Evolutionary conservation across 2,797 vertebrate species (phyloP).

Genomic region (Rhinogobio ventralis): DNA sequence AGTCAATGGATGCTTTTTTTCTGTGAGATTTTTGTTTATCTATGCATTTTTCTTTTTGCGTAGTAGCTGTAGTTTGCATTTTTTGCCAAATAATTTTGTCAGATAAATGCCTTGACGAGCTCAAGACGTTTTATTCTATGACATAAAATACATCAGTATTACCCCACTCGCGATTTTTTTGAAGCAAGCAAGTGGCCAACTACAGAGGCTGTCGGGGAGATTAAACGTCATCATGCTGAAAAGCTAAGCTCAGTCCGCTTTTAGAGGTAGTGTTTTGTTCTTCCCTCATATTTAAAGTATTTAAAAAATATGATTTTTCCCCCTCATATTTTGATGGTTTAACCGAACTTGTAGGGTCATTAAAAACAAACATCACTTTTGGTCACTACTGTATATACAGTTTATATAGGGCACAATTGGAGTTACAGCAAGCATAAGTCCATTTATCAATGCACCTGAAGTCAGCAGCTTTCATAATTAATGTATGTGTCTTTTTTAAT

Average conservation of each 20-base stretch:
- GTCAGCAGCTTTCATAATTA: conserved; percentile 64
- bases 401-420: not conserved
- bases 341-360: not conserved
- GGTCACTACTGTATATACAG: not conserved
- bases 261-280: not conserved
- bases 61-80: not conserved
- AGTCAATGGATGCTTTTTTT: no score
- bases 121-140: no score
- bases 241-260: no score
- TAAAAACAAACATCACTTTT: not conserved
- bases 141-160: no score
- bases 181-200: no score
- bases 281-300: not conserved
- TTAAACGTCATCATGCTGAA: no score
- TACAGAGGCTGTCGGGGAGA: no score
- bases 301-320: no score
- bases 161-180: no score
- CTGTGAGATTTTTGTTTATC: no score
- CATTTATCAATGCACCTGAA: conserved; percentile 48
- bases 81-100: not conserved
- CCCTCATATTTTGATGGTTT: not conserved
- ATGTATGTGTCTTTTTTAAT: conserved; percentile 50
- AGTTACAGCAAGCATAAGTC: conserved; percentile 26
- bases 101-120: not conserved
- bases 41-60: not conserved